Conservation (phyloP, 2,113 vertebrate genomes). For the Haliaeetus leucogaster region DNA sequence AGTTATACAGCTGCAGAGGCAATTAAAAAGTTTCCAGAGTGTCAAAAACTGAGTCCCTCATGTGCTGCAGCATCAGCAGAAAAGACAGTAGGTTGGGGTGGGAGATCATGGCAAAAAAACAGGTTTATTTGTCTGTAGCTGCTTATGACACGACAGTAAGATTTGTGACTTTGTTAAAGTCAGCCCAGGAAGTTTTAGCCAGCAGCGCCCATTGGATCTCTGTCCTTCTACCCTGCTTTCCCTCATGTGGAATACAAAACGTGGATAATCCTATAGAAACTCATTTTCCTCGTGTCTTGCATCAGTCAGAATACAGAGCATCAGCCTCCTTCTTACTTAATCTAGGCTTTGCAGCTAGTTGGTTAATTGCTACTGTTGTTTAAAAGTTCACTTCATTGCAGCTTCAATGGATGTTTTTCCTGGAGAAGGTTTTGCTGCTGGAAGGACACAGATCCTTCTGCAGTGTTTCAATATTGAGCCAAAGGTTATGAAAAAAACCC, state of each 20-base stretch:
- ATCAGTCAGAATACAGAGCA: background rate
- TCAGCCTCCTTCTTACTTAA: background rate
- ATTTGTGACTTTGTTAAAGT: background rate
- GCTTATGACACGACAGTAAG: background rate
- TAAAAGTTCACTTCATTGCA: background rate
- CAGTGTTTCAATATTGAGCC: rapidly evolving
- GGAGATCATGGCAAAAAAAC: background rate
- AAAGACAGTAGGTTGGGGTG: background rate
- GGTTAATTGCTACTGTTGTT: background rate
- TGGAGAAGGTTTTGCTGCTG: background rate
- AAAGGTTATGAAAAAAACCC: rapidly evolving
- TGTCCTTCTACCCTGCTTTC: background rate
- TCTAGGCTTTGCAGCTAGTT: background rate
- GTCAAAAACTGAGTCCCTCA: rapidly evolving
- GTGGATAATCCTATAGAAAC: rapidly evolving
- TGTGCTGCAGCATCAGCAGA: background rate
- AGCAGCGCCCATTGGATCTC: rapidly evolving
- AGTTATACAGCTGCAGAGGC: background rate
- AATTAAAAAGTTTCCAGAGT: background rate
- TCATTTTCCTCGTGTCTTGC: rapidly evolving
- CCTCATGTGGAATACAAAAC: rapidly evolving
- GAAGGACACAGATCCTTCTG: background rate
- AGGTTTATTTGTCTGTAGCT: rapidly evolving
- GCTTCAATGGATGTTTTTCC: background rate
- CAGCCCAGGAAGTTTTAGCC: background rate